Percentiles rank a stretch among this genome's conserved stretches.
Conservation (phyloP, 2,113 vertebrate species). For the Pitta sordida region DNA sequence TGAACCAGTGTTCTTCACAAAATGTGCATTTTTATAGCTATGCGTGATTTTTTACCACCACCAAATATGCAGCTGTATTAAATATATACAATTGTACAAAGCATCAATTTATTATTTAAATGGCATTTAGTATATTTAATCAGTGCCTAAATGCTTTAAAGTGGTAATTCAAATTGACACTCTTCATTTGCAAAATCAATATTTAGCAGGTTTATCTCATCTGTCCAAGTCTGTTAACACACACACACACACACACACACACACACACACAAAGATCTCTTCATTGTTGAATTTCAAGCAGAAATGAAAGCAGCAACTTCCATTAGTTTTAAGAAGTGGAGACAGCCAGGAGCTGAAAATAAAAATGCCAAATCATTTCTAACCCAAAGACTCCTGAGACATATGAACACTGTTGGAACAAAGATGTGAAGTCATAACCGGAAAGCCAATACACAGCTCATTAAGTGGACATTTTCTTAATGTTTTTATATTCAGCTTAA, state of each 20-base stretch:
- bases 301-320: background rate
- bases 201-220: conserved; percentile 13
- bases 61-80: background rate
- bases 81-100: background rate
- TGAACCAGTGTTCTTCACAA: background rate
- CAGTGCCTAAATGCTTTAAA: background rate
- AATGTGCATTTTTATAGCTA: background rate
- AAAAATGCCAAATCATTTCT: background rate
- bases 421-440: background rate
- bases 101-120: background rate
- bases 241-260: background rate
- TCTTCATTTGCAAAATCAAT: background rate
- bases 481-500: background rate
- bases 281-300: background rate
- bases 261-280: background rate
- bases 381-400: background rate
- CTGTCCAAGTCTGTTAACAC: background rate
- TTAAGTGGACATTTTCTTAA: background rate
- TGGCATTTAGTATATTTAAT: background rate
- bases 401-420: background rate
- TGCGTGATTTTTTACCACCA: background rate
- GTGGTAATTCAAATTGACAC: background rate
- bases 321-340: background rate
- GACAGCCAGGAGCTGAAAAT: background rate
- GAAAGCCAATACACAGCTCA: background rate